phyloP scores from a whole-genome alignment of 2,888 invertebrate genomes.

The Aleiodes leptofemur region DNA sequence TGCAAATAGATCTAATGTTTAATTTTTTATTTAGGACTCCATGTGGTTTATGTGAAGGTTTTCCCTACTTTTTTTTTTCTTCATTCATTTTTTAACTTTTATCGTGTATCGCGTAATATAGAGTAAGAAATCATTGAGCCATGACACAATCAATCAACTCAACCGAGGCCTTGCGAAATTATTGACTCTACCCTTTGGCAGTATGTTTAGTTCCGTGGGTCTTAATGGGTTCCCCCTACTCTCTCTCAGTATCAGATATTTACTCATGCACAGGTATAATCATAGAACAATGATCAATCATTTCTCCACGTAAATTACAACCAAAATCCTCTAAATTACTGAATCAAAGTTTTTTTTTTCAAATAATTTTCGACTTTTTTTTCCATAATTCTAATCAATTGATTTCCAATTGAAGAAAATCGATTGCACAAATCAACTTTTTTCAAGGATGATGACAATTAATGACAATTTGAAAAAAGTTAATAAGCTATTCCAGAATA shows the following conservation, averaged over 20 bases:
- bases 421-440: too few relatives aligned
- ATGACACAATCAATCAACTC: slow-evolving; percentile 23
- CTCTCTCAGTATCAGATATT: not conserved
- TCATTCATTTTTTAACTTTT: not conserved
- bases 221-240: not conserved
- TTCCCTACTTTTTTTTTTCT: not conserved
- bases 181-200: slow-evolving; percentile 15
- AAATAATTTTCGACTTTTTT: too few relatives aligned
- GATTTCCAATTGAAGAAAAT: too few relatives aligned
- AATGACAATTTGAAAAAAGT: too few relatives aligned
- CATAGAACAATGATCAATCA: not conserved
- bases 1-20: not conserved
- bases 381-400: too few relatives aligned
- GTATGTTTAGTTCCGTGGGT: slow-evolving; percentile 1
- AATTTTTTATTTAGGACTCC: too few relatives aligned
- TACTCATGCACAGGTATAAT: not conserved
- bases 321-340: too few relatives aligned
- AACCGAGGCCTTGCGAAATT: slow-evolving; percentile 8
- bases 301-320: too few relatives aligned
- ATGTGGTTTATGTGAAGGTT: slow-evolving; percentile 1
- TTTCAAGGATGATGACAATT: too few relatives aligned
- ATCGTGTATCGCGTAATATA: not conserved
- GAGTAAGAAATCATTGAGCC: slow-evolving; percentile 14
- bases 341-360: not conserved
- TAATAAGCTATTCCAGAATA: too few relatives aligned